phyloP scores from a whole-genome alignment of 2,797 vertebrate genomes.

The Pitangus sulphuratus region DNA sequence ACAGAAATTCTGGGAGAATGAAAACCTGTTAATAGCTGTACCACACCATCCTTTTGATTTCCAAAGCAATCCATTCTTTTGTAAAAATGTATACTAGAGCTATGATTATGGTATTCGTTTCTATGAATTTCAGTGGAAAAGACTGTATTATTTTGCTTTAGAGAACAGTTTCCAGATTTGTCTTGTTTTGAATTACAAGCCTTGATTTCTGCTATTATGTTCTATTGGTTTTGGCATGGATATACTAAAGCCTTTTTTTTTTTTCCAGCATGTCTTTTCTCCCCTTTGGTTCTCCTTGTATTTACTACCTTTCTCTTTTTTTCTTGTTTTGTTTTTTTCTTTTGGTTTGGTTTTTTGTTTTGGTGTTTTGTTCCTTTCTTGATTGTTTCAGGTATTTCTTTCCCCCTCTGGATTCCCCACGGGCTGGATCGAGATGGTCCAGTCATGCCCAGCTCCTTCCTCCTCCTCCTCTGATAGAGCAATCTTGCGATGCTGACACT shows the following conservation, averaged over 20 bases:
- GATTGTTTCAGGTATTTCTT: constrained; percentile 95
- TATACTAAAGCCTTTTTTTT: constrained; percentile 74
- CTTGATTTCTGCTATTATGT: constrained; percentile 76
- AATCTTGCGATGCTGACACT: constrained; percentile 87
- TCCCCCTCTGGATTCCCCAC: constrained; percentile 90
- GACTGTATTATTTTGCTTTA: constrained; percentile 54
- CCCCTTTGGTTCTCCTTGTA: constrained; percentile 80
- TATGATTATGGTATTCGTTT: not conserved
- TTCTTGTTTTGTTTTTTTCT: constrained; percentile 62
- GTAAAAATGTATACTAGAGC: constrained; percentile 30
- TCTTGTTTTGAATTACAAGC: constrained; percentile 70
- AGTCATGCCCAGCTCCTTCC: constrained; percentile 91
- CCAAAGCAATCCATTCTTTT: constrained; percentile 34
- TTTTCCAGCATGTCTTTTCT: constrained; percentile 79
- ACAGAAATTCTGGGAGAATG: not conserved
- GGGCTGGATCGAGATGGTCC: constrained; percentile 87
- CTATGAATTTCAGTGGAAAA: constrained; percentile 43
- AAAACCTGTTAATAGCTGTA: constrained; percentile 30
- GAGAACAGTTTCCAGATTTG: constrained; percentile 63
- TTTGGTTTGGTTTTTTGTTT: constrained; percentile 60
- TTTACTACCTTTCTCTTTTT: constrained; percentile 80
- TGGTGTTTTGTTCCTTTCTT: constrained; percentile 79
- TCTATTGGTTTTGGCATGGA: constrained; percentile 77
- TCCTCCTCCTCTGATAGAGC: constrained; percentile 89
- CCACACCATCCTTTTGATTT: constrained; percentile 23